Percentiles rank a stretch among this genome's conserved stretches.
phyloP scores from a whole-genome alignment of 1,140 invertebrate species.

The Drosophila obscura region DNA sequence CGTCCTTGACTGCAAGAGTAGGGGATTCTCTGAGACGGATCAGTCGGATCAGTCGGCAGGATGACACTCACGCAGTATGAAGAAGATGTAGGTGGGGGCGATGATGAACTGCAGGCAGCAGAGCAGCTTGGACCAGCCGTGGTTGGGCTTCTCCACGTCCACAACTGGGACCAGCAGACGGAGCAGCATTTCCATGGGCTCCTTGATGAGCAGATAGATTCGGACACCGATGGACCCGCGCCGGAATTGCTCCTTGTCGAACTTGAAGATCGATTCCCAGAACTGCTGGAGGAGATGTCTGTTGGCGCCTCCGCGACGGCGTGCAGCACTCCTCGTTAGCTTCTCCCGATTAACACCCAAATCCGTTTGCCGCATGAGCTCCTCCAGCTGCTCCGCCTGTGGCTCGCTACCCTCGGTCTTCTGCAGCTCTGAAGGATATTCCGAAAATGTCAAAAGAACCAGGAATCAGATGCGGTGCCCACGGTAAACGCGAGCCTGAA shows the following conservation, averaged over 20 bases:
- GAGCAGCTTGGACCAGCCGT: conserved; percentile 43
- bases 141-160: conserved; percentile 17
- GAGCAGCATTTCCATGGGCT: conserved; percentile 18
- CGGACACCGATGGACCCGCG: background rate
- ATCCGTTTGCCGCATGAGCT: background rate
- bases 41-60: background rate
- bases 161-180: conserved; percentile 33
- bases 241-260: conserved; percentile 1
- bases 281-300: conserved; percentile 15
- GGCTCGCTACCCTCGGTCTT: too few species aligned
- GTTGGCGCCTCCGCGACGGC: background rate
- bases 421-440: conserved; percentile 1
- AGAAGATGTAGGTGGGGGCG: conserved; percentile 5
- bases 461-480: background rate
- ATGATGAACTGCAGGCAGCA: conserved; percentile 17
- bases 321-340: background rate
- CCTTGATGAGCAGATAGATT: conserved; percentile 1
- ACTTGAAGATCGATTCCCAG: conserved; percentile 16
- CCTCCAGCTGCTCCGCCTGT: background rate
- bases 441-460: background rate
- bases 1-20: background rate
- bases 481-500: conserved; percentile 11
- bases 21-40: background rate
- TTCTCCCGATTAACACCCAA: background rate
- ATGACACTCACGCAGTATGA: conserved; percentile 17